Percentiles rank a stretch among this genome's conserved stretches.
phyloP scores from a whole-genome alignment of 2,797 vertebrate species.

The Enteromius anoplus region DNA sequence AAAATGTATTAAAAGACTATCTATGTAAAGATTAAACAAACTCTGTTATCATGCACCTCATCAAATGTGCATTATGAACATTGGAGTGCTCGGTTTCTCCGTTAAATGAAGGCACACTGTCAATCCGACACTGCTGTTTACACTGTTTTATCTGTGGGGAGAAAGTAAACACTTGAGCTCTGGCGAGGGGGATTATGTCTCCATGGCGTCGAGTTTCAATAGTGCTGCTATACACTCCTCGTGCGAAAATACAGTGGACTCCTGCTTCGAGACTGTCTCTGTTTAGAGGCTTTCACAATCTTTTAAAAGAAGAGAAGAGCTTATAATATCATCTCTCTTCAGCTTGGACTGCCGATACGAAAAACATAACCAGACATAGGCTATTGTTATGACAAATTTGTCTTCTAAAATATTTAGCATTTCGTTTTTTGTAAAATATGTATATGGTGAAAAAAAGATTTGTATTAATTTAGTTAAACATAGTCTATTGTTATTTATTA shows the following conservation, averaged over 20 bases:
- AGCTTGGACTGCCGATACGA: not conserved
- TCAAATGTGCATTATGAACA: slow-evolving; percentile 58
- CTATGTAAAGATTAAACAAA: slow-evolving; percentile 29
- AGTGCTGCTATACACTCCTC: slow-evolving; percentile 69
- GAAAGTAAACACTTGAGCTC: slow-evolving; percentile 77
- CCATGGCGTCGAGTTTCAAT: slow-evolving; percentile 76
- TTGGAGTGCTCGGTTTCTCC: slow-evolving; percentile 56
- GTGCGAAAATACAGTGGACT: slow-evolving; percentile 71
- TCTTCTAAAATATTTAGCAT: not conserved
- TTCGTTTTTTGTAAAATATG: slow-evolving; percentile 14
- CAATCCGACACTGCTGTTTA: slow-evolving; percentile 73
- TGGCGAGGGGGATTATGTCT: slow-evolving; percentile 75
- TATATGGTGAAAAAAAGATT: not conserved
- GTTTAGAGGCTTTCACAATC: slow-evolving; percentile 18
- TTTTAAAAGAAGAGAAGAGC: slow-evolving; percentile 5
- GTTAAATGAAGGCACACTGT: slow-evolving; percentile 66
- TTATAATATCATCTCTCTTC: slow-evolving; percentile 6
- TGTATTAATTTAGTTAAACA: not conserved
- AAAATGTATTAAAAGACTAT: not conserved
- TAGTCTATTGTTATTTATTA: not conserved
- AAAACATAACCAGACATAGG: not conserved
- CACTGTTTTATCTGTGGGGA: slow-evolving; percentile 75
- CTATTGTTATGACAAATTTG: not conserved
- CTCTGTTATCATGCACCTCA: slow-evolving; percentile 56
- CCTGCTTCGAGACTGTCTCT: slow-evolving; percentile 51